Evolutionary conservation across 1,140 invertebrate genomes (phyloP).

Genomic region (Bombus turneri): DNA sequence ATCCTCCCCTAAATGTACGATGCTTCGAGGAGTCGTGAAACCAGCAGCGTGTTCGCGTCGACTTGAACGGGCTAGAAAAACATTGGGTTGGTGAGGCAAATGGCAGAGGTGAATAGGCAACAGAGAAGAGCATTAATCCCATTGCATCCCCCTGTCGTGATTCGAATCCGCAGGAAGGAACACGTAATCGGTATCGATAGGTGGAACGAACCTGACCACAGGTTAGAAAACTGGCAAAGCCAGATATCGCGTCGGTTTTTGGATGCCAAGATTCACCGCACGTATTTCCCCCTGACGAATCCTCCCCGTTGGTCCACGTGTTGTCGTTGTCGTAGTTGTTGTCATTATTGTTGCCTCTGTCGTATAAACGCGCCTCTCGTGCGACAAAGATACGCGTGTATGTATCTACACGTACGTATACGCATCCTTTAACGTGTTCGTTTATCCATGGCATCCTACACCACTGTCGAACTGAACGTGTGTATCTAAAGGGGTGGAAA

Average conservation of each 20-base stretch:
- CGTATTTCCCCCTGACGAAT: conserved; percentile 63
- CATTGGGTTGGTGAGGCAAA: not conserved
- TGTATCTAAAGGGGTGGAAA: conserved; percentile 5
- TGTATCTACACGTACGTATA: not conserved
- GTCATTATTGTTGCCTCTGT: conserved; percentile 23
- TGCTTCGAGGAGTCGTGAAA: not conserved
- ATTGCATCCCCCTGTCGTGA: conserved; percentile 34
- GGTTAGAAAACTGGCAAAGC: conserved; percentile 59
- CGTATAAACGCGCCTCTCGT: not conserved
- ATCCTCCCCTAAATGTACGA: not conserved
- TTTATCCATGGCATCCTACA: not conserved
- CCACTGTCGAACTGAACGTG: not conserved
- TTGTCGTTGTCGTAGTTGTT: not conserved
- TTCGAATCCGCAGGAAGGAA: conserved; percentile 38
- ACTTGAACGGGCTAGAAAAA: not conserved
- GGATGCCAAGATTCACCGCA: conserved; percentile 57
- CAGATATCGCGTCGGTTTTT: conserved; percentile 45
- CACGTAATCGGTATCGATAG: conserved; percentile 66
- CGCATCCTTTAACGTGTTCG: not conserved
- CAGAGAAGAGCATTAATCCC: conserved; percentile 44
- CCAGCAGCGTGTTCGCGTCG: not conserved
- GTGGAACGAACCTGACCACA: conserved; percentile 44
- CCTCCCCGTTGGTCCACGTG: conserved; percentile 20
- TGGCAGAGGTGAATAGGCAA: conserved; percentile 6
- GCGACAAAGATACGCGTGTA: not conserved